Evolutionary conservation across 2,888 invertebrate genomes (phyloP).

Genomic region (Antitype chi): DNA sequence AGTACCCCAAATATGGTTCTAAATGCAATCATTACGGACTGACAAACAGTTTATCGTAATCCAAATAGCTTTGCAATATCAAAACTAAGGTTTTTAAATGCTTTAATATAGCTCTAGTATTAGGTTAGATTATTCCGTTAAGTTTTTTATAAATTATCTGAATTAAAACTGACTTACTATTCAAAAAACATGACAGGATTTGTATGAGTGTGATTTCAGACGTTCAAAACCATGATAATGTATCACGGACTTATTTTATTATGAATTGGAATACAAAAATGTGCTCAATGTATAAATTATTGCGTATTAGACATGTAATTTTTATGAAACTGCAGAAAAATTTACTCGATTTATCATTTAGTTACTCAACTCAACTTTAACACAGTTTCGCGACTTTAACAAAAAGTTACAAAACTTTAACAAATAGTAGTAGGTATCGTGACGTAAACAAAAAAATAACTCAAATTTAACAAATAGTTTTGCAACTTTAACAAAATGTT

Average conservation of each 20-base stretch:
- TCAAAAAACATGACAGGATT: conserved; percentile 8
- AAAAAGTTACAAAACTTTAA: background rate
- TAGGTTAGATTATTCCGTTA: conserved; percentile 41
- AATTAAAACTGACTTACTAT: conserved; percentile 11
- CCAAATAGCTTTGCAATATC: conserved; percentile 49
- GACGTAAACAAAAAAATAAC: too few species aligned
- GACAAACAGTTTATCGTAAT: conserved; percentile 40
- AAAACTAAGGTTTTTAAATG: conserved; percentile 42
- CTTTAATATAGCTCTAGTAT: conserved; percentile 52
- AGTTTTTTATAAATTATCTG: conserved; percentile 14
- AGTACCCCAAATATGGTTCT: conserved; percentile 20
- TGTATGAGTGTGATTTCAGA: background rate
- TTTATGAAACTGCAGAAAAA: background rate
- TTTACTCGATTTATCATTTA: background rate
- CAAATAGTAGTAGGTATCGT: too few species aligned
- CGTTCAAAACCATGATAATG: conserved; percentile 6
- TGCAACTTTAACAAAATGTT: background rate
- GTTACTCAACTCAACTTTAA: background rate
- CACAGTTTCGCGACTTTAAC: background rate
- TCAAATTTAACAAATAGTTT: background rate
- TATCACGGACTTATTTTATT: background rate
- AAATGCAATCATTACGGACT: conserved; percentile 20
- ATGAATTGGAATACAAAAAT: conserved; percentile 36
- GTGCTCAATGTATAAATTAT: conserved; percentile 10
- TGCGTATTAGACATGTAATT: conserved; percentile 22